Evolutionary conservation across 2,113 vertebrate species (phyloP), one percentile per base, ranked within the genome.

Genomic region (Actenoides lindsayi): DNA sequence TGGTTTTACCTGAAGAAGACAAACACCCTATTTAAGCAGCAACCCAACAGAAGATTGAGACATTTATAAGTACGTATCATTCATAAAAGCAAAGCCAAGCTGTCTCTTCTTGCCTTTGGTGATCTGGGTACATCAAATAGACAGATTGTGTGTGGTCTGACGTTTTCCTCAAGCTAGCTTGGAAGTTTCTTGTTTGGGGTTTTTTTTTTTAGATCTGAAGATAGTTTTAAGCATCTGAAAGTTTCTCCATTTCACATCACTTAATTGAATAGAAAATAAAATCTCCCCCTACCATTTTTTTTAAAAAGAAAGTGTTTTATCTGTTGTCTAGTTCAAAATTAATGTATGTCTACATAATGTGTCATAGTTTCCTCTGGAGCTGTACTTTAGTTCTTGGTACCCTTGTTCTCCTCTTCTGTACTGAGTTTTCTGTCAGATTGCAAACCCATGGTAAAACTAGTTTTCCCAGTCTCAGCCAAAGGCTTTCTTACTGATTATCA

Each of bases 341-440:
- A 65, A 62, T 1, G 0, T 63, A 0, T 63, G 2, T n/a, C 41
- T 9, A 37, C 10, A 42, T n/a, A 69, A 83, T 14, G 5, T 69
- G 11, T 4, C 9, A 8, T 27, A 60, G 57, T 48, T 73, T 51
- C 35, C 27, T 80, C 23, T 60, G 27, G 39, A 94, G 13, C 16
- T 69, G 10, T 71, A 23, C 18, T 75, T 92, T 17, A 41, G n/a
- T 63, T 75, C 65, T 54, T 71, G 13, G 33, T 68, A 51, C 6
- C 1, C 13, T 73, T 83, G 4, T 71, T 83, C 11, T 88, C 17
- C 25, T 85, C 19, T 83, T 42, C 30, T 0, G 1, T 19, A 25
- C 15, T 48, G 44, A 42, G 13, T 46, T 83, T 80, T 64, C 33
- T 65, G 60, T 30, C 84, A 41, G 7, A 60, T 46, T 37, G 11